Conservation (phyloP, 2,888 invertebrate species). For the Buathra laborator region DNA sequence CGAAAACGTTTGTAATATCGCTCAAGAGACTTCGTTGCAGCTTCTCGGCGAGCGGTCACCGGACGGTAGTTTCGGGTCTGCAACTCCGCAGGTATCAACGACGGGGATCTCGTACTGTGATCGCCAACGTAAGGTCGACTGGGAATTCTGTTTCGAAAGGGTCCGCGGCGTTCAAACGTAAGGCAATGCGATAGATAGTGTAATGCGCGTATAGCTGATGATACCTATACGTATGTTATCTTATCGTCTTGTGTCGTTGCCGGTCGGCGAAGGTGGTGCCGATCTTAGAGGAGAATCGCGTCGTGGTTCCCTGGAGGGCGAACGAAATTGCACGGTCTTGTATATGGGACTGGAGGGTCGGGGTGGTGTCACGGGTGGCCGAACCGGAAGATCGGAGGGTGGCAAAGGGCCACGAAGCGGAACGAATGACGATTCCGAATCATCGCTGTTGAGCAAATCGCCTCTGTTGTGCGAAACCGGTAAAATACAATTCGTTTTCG, state of each 20-base stretch:
- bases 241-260: slow-evolving; percentile 54
- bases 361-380: slow-evolving; percentile 70
- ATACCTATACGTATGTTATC: slow-evolving; percentile 23
- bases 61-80: neutral
- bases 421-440: slow-evolving; percentile 67
- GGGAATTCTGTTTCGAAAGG: slow-evolving; percentile 26
- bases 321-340: slow-evolving; percentile 70
- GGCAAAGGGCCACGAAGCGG: slow-evolving; percentile 75
- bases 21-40: neutral
- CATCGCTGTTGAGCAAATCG: slow-evolving; percentile 39
- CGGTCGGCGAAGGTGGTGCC: slow-evolving; percentile 56
- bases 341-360: slow-evolving; percentile 63
- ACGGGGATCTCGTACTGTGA: neutral
- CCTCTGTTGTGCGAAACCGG: slow-evolving; percentile 7
- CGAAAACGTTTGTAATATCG: slow-evolving; percentile 26
- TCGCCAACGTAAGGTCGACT: neutral
- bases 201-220: neutral
- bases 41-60: neutral
- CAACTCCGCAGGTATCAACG: neutral
- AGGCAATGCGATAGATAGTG: slow-evolving; percentile 7
- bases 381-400: slow-evolving; percentile 74
- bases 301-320: slow-evolving; percentile 66
- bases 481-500: neutral
- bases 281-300: slow-evolving; percentile 69
- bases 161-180: neutral